Percentiles rank a stretch among this genome's conserved stretches.
phyloP scores from a whole-genome alignment of 2,113 vertebrate species.

The Scomber japonicus region DNA sequence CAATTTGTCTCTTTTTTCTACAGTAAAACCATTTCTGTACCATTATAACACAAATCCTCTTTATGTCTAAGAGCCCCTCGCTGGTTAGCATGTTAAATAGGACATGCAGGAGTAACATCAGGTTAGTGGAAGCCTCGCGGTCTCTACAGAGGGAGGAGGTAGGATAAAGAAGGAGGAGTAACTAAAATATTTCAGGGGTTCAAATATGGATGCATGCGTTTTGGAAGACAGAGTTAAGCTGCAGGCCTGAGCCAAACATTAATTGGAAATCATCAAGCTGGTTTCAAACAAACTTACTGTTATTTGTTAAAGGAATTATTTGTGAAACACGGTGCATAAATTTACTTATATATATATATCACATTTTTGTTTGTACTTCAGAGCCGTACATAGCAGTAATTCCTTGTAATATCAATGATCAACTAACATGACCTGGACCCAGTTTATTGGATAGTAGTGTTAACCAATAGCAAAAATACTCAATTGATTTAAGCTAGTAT shows the following conservation, averaged over 20 bases:
- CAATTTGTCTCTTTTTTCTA: conserved; percentile 41
- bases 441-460: no score
- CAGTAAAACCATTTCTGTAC: conserved; percentile 31
- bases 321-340: neutral
- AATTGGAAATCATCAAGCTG: neutral
- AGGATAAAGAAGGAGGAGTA: neutral
- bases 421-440: no score
- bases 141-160: conserved; percentile 20
- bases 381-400: no score
- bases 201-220: neutral
- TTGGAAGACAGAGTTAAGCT: neutral
- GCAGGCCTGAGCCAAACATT: conserved; percentile 14
- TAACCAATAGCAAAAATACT: no score
- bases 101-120: conserved; percentile 57
- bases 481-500: no score
- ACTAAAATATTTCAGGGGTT: neutral
- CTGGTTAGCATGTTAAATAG: conserved; percentile 59
- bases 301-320: neutral
- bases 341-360: no score
- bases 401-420: no score
- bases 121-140: conserved; percentile 41
- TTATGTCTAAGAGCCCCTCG: conserved; percentile 76
- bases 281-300: neutral
- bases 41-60: conserved; percentile 2
- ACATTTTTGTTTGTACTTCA: no score